Evolutionary conservation across 2,797 vertebrate species (phyloP).

Genomic region (Cyclopterus lumpus): DNA sequence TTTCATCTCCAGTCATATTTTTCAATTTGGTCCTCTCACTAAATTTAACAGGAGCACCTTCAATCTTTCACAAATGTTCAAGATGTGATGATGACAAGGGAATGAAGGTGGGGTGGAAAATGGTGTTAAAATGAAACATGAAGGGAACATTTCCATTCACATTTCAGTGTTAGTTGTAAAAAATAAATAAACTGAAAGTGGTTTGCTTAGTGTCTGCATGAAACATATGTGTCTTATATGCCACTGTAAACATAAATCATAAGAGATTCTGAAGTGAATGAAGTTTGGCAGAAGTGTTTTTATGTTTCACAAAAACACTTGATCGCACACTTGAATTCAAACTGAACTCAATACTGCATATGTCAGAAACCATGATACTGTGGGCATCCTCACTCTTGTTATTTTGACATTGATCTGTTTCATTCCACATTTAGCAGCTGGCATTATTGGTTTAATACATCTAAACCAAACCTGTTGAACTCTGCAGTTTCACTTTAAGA

Average conservation of each 20-base stretch:
- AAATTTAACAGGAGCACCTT: slow-evolving; percentile 28
- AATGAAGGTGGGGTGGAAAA: slow-evolving; percentile 13
- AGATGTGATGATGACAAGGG: slow-evolving; percentile 31
- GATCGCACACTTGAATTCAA: slow-evolving; percentile 30
- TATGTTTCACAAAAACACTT: slow-evolving; percentile 36
- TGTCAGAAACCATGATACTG: slow-evolving; percentile 41
- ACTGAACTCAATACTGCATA: slow-evolving; percentile 15
- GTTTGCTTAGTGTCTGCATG: slow-evolving; percentile 62
- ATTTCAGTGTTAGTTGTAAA: slow-evolving; percentile 38
- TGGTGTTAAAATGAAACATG: slow-evolving; percentile 19
- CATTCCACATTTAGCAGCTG: slow-evolving; percentile 26
- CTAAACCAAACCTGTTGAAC: slow-evolving; percentile 13
- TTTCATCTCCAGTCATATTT: slow-evolving; percentile 24
- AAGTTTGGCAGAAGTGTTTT: slow-evolving; percentile 20
- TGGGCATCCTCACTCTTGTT: slow-evolving; percentile 38
- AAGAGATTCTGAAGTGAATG: slow-evolving; percentile 18
- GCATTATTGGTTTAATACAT: neutral
- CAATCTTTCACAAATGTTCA: slow-evolving; percentile 45
- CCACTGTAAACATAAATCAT: slow-evolving; percentile 45
- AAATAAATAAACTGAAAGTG: slow-evolving; percentile 35
- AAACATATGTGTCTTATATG: slow-evolving; percentile 56
- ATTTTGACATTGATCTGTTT: slow-evolving; percentile 31
- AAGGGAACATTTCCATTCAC: slow-evolving; percentile 41
- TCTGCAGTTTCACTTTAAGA: slow-evolving; percentile 34
- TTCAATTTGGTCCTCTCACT: slow-evolving; percentile 32